phyloP scores from a whole-genome alignment of 2,888 invertebrate genomes.

The Macrosoma leucophasiata region DNA sequence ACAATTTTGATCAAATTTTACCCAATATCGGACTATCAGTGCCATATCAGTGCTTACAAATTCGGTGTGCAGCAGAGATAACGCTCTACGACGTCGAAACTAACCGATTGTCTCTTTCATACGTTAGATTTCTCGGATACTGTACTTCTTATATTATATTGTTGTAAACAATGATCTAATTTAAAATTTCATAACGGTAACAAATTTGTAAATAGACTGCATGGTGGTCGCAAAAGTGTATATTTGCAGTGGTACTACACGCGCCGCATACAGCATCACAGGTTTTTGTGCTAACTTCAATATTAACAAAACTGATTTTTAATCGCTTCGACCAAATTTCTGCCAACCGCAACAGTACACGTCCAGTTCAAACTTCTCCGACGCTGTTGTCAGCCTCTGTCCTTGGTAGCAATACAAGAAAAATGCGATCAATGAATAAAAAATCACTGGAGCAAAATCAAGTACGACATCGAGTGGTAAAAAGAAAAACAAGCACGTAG shows the following conservation, averaged over 20 bases:
- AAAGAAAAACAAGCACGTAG: slow-evolving; percentile 34
- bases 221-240: slow-evolving; percentile 35
- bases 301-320: slow-evolving; percentile 33
- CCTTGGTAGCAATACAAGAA: slow-evolving; percentile 40
- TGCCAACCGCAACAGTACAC: slow-evolving; percentile 42
- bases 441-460: slow-evolving; percentile 31
- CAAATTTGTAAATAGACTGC: slow-evolving; percentile 39
- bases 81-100: too few species aligned
- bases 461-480: slow-evolving; percentile 32
- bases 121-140: too few species aligned
- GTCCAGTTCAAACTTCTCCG: slow-evolving; percentile 34
- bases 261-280: slow-evolving; percentile 32
- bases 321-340: slow-evolving; percentile 29
- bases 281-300: slow-evolving; percentile 36
- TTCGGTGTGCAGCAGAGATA: too few species aligned
- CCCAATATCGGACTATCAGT: too few species aligned
- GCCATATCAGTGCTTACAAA: too few species aligned
- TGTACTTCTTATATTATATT: slow-evolving; percentile 7
- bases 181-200: slow-evolving; percentile 31
- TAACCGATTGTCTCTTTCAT: too few species aligned
- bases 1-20: too few species aligned
- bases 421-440: slow-evolving; percentile 30
- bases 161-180: not conserved
- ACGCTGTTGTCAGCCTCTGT: slow-evolving; percentile 36
- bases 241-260: slow-evolving; percentile 35